Conservation (phyloP, 2,888 invertebrate genomes). For the Amiota minor region DNA sequence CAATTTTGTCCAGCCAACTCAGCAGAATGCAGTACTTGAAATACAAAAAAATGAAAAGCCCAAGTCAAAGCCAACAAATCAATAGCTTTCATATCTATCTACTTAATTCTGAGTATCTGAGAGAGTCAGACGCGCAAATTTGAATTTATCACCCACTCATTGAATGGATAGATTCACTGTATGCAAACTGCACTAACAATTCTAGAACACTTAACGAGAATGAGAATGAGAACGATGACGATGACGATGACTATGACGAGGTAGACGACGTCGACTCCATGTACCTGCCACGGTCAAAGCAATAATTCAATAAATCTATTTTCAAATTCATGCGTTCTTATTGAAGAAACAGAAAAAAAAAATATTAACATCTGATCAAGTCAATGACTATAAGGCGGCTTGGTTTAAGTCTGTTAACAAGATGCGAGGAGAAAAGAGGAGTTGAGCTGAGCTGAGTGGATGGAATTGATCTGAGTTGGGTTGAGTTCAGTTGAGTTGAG, state of each 20-base stretch:
- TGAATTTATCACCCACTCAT: conserved; percentile 66
- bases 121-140: conserved; percentile 42
- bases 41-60: not conserved
- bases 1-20: no score
- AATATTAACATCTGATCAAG: conserved; percentile 47
- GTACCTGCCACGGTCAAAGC: conserved; percentile 71
- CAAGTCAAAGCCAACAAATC: conserved; percentile 11
- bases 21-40: not conserved
- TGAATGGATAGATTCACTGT: not conserved
- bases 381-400: conserved; percentile 30
- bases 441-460: not conserved
- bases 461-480: not conserved
- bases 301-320: conserved; percentile 72
- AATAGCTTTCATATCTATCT: not conserved
- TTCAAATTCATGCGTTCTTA: conserved; percentile 59
- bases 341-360: conserved; percentile 58
- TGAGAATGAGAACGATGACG: no score
- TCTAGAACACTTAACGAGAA: conserved; percentile 21
- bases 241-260: conserved; percentile 45
- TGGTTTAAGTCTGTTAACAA: not conserved
- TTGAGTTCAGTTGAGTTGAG: conserved; percentile 2
- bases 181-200: conserved; percentile 40
- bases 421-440: no score
- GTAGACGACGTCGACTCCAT: conserved; percentile 49
- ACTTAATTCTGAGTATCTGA: not conserved